Evolutionary conservation across 2,888 invertebrate species (phyloP), one percentile per base, ranked within the genome.

Genomic region (Alviniconcha strummeri): DNA sequence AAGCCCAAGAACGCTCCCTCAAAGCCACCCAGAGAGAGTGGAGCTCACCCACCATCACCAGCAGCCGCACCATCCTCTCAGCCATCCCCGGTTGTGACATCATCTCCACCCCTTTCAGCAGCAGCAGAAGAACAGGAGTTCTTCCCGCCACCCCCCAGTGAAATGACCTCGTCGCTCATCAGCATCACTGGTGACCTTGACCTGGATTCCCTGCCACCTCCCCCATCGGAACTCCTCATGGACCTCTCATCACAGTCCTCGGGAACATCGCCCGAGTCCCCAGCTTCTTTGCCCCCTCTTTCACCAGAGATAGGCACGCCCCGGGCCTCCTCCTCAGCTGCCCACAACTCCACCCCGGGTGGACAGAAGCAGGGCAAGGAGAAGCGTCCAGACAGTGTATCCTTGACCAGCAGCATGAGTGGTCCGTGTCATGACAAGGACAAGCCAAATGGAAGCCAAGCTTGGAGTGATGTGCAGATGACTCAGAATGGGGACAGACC

Each of bases 121-220:
- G 13, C 75, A 19, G 55, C 19, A 19, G 77, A 77, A 54, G 75
- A 82, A 9, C 75, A 76, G 17, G 82, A 82, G 55, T 82, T 82
- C 57, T 82, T 82, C 57, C 82, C 82, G 13, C 82, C 82, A 11
- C 82, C 82, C 3, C 82, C 82, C n/a, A 67, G 36, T 13, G 82
- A 82, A 8, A 54, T 82, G 67, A 80, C 69, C 55, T 71, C 80
- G 1, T 71, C 67, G 17, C 4, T 77, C 57, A 57, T 74, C 17
- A 52, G 74, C 57, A 60, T 54, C 9, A 17, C 56, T 11, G 77
- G 75, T 3, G 77, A 77, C 19, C 36, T 67, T 67, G 82, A 82
- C 75, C 55, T 82, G 56, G 82, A 82, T 13, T 17, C 82, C 13
- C 75, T 82, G 8, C 82, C 82, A 13, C 82, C 82, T 4, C 82